Conservation (phyloP, 2,797 vertebrate species). For the Anguilla marmorata region DNA sequence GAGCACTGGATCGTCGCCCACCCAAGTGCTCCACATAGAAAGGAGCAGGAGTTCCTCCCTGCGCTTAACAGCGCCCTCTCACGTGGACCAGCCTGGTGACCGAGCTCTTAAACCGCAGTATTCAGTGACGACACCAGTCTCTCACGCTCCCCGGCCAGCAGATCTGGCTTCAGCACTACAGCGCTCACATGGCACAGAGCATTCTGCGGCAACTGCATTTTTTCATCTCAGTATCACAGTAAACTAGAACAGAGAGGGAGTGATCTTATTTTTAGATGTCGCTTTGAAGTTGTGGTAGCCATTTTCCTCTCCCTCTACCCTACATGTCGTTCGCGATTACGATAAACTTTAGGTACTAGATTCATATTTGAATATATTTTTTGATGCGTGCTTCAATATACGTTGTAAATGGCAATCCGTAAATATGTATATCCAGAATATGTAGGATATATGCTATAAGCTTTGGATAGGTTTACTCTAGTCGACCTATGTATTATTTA, state of each 20-base stretch:
- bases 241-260: constrained; percentile 3
- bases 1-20: constrained; percentile 39
- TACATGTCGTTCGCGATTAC: background rate
- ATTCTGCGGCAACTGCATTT: constrained; percentile 29
- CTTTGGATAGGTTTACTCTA: background rate
- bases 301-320: background rate
- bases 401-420: background rate
- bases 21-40: constrained; percentile 40
- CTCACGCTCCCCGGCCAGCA: constrained; percentile 40
- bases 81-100: constrained; percentile 57
- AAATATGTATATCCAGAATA: background rate
- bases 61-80: constrained; percentile 40
- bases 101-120: constrained; percentile 34
- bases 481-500: background rate
- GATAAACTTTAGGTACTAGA: background rate
- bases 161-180: constrained; percentile 34
- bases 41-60: constrained; percentile 13
- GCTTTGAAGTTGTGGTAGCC: background rate
- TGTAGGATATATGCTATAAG: background rate
- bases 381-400: background rate
- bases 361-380: background rate
- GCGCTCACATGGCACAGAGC: constrained; percentile 53
- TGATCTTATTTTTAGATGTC: background rate
- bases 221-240: background rate
- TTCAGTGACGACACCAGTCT: constrained; percentile 43